A percentile compares a stretch with the other conserved stretches of the same genome.
Evolutionary conservation across 2,797 vertebrate species (phyloP).

Genomic region (Cygnus olor): DNA sequence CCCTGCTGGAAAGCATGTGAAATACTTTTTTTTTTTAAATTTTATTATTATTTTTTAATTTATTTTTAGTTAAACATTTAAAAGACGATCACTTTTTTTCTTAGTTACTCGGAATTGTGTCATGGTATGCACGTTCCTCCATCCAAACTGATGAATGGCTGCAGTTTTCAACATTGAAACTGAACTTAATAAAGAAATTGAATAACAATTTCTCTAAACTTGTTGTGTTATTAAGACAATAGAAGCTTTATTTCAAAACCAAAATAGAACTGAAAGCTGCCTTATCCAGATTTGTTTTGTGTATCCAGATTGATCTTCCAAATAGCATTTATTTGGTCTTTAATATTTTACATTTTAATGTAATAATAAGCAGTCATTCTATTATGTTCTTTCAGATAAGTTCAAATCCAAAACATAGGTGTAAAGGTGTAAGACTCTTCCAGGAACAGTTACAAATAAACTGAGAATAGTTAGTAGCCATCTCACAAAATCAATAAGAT

Average conservation of each 20-base stretch:
- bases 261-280: neutral
- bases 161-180: too few species aligned
- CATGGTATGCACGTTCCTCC: neutral
- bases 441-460: neutral
- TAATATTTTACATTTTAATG: neutral
- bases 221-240: neutral
- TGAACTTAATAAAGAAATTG: neutral
- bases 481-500: neutral
- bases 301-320: neutral
- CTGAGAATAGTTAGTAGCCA: neutral
- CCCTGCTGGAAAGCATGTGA: neutral
- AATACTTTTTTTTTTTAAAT: neutral
- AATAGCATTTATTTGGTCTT: neutral
- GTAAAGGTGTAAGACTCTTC: neutral
- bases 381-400: neutral
- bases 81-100: neutral
- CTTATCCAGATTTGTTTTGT: neutral
- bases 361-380: neutral
- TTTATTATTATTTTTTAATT: too few species aligned
- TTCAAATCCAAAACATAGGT: neutral
- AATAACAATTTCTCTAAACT: neutral
- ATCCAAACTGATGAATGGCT: rapidly evolving
- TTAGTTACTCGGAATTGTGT: neutral
- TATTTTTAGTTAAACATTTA: neutral
- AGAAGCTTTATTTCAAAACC: neutral